Percentiles rank a stretch among this genome's conserved stretches.
Conservation (phyloP, 2,113 vertebrate genomes). For the Pontoporia blainvillei region DNA sequence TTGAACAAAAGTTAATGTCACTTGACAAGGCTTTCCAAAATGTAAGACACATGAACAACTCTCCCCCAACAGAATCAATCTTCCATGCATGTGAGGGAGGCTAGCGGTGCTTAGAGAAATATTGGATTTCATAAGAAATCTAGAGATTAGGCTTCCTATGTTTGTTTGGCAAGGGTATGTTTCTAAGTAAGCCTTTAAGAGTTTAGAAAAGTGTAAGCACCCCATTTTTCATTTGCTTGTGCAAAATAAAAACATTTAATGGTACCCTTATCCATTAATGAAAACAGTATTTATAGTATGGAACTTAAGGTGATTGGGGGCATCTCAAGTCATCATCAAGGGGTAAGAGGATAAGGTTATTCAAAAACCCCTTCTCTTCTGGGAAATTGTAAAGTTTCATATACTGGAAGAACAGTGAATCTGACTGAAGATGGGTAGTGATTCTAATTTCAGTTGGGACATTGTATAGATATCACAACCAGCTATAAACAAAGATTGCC, state of each 20-base stretch:
- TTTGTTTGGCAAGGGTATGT: not conserved
- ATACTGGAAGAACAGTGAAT: not conserved
- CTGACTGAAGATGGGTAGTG: not conserved
- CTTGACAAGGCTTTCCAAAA: not conserved
- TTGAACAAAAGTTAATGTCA: not conserved
- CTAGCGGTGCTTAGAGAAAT: not conserved
- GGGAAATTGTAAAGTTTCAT: not conserved
- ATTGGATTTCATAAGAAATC: not conserved
- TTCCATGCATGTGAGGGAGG: not conserved
- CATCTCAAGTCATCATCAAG: not conserved
- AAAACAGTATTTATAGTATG: not conserved
- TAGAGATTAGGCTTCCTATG: not conserved
- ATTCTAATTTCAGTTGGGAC: not conserved
- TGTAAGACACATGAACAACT: not conserved
- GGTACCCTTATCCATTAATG: not conserved
- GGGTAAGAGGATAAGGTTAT: not conserved
- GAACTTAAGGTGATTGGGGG: not conserved
- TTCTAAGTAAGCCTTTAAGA: not conserved
- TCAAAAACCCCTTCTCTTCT: not conserved
- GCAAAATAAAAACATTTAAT: not conserved
- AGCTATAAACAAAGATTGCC: not conserved
- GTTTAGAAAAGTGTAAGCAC: not conserved
- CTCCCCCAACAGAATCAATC: not conserved
- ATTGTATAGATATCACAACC: not conserved
- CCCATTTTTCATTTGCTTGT: not conserved